A percentile compares a stretch with the other conserved stretches of the same genome.
Evolutionary conservation across 1,140 invertebrate genomes (phyloP).

Genomic region (Ceratosolen solmsi): DNA sequence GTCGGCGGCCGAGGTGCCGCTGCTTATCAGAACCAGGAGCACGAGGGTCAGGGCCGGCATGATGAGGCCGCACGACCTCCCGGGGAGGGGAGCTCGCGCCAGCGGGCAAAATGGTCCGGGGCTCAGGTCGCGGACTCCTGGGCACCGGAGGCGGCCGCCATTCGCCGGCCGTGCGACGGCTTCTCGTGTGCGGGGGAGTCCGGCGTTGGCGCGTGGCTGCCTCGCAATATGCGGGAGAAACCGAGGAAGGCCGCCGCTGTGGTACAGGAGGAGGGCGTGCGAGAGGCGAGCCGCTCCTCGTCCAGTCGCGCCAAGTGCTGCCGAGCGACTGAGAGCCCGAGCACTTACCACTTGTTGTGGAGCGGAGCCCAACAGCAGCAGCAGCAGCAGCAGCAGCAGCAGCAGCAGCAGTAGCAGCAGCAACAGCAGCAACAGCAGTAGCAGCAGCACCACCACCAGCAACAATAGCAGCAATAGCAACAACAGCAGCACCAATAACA

Average conservation of each 20-base stretch:
- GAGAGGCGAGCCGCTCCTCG: slow-evolving; percentile 8
- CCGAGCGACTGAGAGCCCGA: slow-evolving; percentile 62
- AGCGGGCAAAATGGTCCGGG: neutral
- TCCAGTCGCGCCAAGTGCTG: slow-evolving; percentile 64
- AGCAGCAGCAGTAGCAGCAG: no score
- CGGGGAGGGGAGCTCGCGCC: neutral
- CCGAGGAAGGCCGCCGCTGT: neutral
- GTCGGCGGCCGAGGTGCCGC: neutral
- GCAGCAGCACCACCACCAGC: no score
- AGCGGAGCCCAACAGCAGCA: slow-evolving; percentile 21
- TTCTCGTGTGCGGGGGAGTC: neutral
- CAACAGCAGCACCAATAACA: no score
- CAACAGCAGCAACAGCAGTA: no score
- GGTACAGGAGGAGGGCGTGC: neutral
- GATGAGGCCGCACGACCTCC: neutral
- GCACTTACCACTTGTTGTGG: slow-evolving; percentile 55
- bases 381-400: slow-evolving; percentile 27
- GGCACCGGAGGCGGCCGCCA: neutral
- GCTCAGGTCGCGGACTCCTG: neutral
- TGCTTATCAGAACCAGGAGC: neutral
- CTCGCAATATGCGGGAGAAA: neutral
- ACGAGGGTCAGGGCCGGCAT: neutral
- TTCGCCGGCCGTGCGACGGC: neutral
- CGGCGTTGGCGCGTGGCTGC: slow-evolving; percentile 7
- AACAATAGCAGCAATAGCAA: no score